phyloP scores from a whole-genome alignment of 2,888 invertebrate species.

The Acholoe squamosa region DNA sequence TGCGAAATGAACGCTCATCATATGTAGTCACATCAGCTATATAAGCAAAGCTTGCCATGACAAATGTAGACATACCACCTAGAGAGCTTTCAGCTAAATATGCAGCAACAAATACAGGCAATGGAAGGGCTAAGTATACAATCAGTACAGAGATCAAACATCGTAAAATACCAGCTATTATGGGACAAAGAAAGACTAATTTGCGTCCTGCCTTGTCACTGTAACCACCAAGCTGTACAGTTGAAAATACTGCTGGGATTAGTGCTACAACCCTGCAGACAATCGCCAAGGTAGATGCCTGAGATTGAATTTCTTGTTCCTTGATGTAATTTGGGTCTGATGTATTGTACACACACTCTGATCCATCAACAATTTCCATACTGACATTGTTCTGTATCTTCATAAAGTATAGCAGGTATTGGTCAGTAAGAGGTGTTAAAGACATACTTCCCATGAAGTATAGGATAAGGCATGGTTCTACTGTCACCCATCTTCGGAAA shows the following conservation, averaged over 20 bases:
- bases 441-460: conserved; percentile 22
- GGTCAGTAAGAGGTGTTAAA: not conserved
- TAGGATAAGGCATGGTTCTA: conserved; percentile 42
- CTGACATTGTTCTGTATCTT: conserved; percentile 1
- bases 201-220: conserved; percentile 58
- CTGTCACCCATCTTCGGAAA: conserved; percentile 30
- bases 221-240: conserved; percentile 34
- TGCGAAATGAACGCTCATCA: conserved; percentile 46
- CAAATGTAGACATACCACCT: not conserved
- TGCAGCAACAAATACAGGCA: not conserved
- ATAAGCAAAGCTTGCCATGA: conserved; percentile 49
- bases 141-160: not conserved
- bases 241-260: not conserved
- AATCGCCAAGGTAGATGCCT: conserved; percentile 3
- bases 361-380: not conserved
- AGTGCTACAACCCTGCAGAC: not conserved
- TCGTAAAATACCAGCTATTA: not conserved
- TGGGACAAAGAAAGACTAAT: not conserved
- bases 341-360: not conserved
- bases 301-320: conserved; percentile 33
- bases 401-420: conserved; percentile 35
- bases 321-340: not conserved
- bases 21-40: conserved; percentile 56
- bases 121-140: not conserved
- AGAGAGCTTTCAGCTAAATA: not conserved